Base-by-base conservation (phyloP, 2,888 invertebrate species). In the Aproaerema taeniolella region DNA sequence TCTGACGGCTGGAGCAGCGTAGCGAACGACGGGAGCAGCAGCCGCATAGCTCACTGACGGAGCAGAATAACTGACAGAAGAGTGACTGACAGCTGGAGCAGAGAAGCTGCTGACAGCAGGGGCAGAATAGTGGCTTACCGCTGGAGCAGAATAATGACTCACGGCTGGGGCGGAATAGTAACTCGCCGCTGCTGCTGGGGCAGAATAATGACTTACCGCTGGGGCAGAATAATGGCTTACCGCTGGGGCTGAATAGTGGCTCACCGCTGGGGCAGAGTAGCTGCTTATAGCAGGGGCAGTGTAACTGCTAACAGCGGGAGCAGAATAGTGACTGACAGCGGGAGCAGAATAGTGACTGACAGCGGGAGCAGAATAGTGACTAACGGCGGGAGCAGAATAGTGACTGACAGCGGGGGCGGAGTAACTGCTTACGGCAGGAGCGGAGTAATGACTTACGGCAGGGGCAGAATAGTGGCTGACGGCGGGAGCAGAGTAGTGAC, bases 41-140 rank as follows among this genome's bases (percentile, higher is more conserved):
- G 40, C 2, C 37, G 28, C 11, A 26, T 45, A 38, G 32, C 36
- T 34, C 1, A 52, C 31, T 1, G 48, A 33, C 0, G 49, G 39
- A 40, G 39, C 50, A 29, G 49, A 45, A 46, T 50, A 54, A 24
- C 57, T 42, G 5, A 20, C 20, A 8, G 20, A 6, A 20, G 20
- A 20, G 20, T 20, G 20, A 25, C 50, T 48, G n/a, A 26, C 8
- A 6, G n/a, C 26, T 6, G 26, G 26, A n/a, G 26, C 26, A 26
- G 26, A 15, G 30, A 29, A 26, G 12, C 38, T 39, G 31, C 41
- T 35, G 4, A 39, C 31, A 3, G 42, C 38, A 0, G 48, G 42
- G 7, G 45, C 37, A 2, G 39, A 12, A 33, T 49, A 45, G n/a
- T 26, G n/a, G 31, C 44, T 38, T 2, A 37, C 33, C 7, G 40